A percentile compares a stretch with the other conserved stretches of the same genome.
Evolutionary conservation across 2,797 vertebrate species (phyloP).

Genomic region (Limosa lapponica): DNA sequence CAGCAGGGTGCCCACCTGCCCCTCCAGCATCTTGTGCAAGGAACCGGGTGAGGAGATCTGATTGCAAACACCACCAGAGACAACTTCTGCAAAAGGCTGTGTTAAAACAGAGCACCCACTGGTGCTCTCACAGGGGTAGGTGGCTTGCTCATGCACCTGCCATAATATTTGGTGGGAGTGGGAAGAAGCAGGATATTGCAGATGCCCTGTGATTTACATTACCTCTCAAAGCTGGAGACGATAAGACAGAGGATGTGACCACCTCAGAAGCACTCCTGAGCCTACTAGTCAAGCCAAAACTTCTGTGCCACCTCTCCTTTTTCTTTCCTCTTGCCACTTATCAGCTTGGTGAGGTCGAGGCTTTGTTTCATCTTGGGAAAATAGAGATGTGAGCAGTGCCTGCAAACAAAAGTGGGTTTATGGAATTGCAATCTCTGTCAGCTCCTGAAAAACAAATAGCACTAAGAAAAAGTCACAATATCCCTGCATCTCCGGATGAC

Average conservation of each 20-base stretch:
- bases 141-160: neutral
- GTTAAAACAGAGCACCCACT: neutral
- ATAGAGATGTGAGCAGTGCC: neutral
- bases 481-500: neutral
- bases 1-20: too few species aligned
- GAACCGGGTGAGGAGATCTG: neutral
- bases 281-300: neutral
- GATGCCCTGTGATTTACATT: neutral
- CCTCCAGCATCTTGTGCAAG: neutral
- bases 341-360: neutral
- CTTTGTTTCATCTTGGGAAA: neutral
- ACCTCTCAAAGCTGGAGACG: neutral
- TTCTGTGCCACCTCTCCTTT: neutral
- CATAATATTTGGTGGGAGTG: neutral
- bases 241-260: neutral
- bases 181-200: neutral
- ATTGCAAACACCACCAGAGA: neutral
- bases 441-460: neutral
- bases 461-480: neutral
- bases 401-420: neutral
- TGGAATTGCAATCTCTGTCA: neutral
- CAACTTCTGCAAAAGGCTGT: neutral
- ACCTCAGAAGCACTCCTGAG: neutral
- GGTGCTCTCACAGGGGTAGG: neutral
- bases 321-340: neutral